Evolutionary conservation across 2,797 vertebrate species (phyloP), one percentile per base, ranked within the genome.

Genomic region (Pseudotriccus pelzelni): DNA sequence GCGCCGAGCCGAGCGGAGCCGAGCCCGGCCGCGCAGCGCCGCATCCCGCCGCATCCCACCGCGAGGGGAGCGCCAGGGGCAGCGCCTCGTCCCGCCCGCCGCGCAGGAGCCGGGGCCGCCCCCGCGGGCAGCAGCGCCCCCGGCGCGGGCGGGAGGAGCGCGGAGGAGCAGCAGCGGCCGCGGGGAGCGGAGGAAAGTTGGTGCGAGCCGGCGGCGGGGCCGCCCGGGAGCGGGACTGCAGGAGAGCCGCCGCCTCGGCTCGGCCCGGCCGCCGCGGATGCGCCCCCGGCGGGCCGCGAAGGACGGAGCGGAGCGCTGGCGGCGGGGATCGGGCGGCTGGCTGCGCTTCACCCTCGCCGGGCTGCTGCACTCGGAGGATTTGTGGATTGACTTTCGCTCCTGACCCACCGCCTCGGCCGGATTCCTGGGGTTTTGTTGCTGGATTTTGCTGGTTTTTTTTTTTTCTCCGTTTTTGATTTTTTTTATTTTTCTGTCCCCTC

Each of bases 181-280:
- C 46, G 50, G 60, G 25, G 76, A 91, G 24, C 49, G 64, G 15
- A 85, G 75, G 37, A 90, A 93, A 94, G 90, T 94, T 92, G 87
- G 78, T 84, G 87, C 49, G 67, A 74, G 46, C 73, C 20, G 58
- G 69, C 47, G 34, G 47, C 32, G 63, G 87, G 58, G 87, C 80
- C 72, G 80, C 47, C 80, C 67, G 80, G 63, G 60, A 86, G 39
- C 41, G 73, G 93, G 94, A 93, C 94, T 89, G 94, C 91, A 24
- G 83, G 44, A 36, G 79, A 87, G 74, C 86, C 69, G 62, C 87
- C 87, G 83, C 89, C 89, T 91, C 63, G 68, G 36, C 94, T 56
- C 87, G 74, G 66, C 81, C 36, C 82, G 77, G 86, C 62, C 50
- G 36, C 76, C 76, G 78, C 87, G 78, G 90, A 95, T 92, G 92